These are phyloP conservation scores for Anguilla marmorata DNA, from an alignment of 2,797 vertebrate genomes.

Conservation along the genomic window DNA sequence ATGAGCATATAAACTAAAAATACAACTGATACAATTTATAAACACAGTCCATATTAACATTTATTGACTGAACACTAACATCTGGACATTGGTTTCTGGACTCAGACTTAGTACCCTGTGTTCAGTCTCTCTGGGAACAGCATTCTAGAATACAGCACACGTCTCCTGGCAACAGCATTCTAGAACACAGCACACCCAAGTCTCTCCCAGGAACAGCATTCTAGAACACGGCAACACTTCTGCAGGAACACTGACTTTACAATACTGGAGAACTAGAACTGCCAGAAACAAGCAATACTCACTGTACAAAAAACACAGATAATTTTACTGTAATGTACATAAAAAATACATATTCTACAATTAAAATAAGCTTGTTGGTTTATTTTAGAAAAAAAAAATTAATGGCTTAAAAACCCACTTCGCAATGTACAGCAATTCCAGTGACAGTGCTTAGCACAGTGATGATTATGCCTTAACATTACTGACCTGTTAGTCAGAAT, in stretches of 20 bases:
- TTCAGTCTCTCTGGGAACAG: not conserved
- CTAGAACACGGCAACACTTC: not conserved
- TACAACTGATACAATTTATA: not conserved
- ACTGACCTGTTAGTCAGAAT: not conserved
- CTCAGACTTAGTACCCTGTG: not conserved
- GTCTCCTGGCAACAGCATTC: not conserved
- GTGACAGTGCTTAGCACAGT: not conserved
- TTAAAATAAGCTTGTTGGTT: not conserved
- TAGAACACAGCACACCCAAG: not conserved
- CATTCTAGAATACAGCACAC: not conserved
- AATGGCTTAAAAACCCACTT: not conserved
- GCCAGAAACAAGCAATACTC: not conserved
- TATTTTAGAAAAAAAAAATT: not conserved
- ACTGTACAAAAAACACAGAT: not conserved
- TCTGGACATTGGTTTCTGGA: not conserved
- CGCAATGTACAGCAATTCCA: not conserved
- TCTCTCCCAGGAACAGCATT: not conserved
- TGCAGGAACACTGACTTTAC: not conserved
- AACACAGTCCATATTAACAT: not conserved
- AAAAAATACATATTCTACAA: not conserved
- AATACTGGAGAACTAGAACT: not conserved
- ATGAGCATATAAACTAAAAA: not conserved
- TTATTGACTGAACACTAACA: not conserved
- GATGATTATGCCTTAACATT: not conserved
- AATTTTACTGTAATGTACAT: not conserved